Conservation (phyloP, 2,888 invertebrate genomes). For the Eudasyphora cyanicolor region DNA sequence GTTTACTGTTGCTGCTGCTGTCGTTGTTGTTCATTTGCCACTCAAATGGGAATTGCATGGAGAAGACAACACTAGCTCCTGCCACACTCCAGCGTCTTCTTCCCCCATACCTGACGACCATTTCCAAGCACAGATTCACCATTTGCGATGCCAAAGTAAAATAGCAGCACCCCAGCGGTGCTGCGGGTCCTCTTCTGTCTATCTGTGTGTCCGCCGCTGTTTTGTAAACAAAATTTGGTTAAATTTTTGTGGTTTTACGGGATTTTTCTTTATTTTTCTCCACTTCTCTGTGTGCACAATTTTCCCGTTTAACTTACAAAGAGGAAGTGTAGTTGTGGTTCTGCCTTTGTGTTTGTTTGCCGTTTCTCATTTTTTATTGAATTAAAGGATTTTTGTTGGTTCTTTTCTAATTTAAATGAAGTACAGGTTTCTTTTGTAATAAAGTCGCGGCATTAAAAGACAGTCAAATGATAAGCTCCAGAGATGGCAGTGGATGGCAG, state of each 20-base stretch:
- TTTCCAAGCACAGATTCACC: background rate
- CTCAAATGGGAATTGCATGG: slow-evolving; percentile 45
- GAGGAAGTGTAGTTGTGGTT: background rate
- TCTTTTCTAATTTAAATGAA: slow-evolving; percentile 47
- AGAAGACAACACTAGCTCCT: background rate
- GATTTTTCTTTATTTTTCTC: slow-evolving; percentile 29
- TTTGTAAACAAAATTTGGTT: slow-evolving; percentile 44
- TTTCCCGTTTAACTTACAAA: slow-evolving; percentile 8
- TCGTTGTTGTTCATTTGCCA: slow-evolving; percentile 14
- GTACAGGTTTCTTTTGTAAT: slow-evolving; percentile 44
- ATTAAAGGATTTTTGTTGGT: slow-evolving; percentile 49
- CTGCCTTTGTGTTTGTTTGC: background rate
- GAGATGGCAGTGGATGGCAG: background rate
- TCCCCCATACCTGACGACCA: background rate
- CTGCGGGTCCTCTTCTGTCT: slow-evolving; percentile 6
- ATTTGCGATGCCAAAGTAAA: background rate
- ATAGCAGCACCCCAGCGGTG: background rate
- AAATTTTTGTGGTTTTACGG: slow-evolving; percentile 43
- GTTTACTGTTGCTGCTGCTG: slow-evolving; percentile 19
- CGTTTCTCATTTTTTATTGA: slow-evolving; percentile 44
- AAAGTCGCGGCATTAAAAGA: slow-evolving; percentile 32
- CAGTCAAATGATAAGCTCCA: background rate
- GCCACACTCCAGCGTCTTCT: background rate
- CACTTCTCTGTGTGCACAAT: background rate
- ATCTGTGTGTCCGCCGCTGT: background rate